Conservation (phyloP, 2,797 vertebrate species). For the Trachurus trachurus region DNA sequence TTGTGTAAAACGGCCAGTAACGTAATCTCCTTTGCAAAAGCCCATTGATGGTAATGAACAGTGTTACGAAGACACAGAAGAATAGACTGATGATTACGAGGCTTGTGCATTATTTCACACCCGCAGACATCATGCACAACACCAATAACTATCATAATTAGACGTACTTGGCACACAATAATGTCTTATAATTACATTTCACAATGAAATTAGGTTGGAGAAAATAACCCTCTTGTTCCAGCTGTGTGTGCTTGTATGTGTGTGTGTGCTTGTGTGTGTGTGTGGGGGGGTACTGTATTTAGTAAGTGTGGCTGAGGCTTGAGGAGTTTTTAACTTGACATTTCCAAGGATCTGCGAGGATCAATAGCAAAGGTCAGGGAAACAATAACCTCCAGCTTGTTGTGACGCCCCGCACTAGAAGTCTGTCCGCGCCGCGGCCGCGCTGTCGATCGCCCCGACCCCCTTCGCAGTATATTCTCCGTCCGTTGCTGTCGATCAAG, state of each 20-base stretch:
- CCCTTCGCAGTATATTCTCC: slow-evolving; percentile 11
- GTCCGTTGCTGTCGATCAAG: slow-evolving; percentile 18
- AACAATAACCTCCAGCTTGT: slow-evolving; percentile 69
- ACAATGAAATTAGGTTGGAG: slow-evolving; percentile 57
- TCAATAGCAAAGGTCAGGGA: slow-evolving; percentile 79
- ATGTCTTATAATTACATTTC: slow-evolving; percentile 74
- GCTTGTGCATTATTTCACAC: slow-evolving; percentile 63
- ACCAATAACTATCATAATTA: slow-evolving; percentile 74
- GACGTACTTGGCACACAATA: slow-evolving; percentile 64
- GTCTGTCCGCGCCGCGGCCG: not conserved
- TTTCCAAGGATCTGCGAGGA: slow-evolving; percentile 74
- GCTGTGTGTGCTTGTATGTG: not conserved
- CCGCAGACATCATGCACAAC: slow-evolving; percentile 47
- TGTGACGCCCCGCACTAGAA: slow-evolving; percentile 50
- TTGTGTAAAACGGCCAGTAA: slow-evolving; percentile 53
- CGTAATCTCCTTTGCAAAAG: slow-evolving; percentile 49
- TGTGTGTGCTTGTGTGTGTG: slow-evolving; percentile 13
- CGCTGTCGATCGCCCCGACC: slow-evolving; percentile 14
- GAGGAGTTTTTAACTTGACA: slow-evolving; percentile 70
- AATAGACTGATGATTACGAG: slow-evolving; percentile 72
- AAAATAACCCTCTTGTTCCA: slow-evolving; percentile 20
- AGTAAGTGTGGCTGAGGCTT: slow-evolving; percentile 49
- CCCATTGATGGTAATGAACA: slow-evolving; percentile 69
- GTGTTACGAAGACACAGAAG: slow-evolving; percentile 57
- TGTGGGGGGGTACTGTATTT: slow-evolving; percentile 18